Evolutionary conservation across 2,797 vertebrate genomes (phyloP), one percentile per base, ranked within the genome.

Genomic region (Capromys pilorides): DNA sequence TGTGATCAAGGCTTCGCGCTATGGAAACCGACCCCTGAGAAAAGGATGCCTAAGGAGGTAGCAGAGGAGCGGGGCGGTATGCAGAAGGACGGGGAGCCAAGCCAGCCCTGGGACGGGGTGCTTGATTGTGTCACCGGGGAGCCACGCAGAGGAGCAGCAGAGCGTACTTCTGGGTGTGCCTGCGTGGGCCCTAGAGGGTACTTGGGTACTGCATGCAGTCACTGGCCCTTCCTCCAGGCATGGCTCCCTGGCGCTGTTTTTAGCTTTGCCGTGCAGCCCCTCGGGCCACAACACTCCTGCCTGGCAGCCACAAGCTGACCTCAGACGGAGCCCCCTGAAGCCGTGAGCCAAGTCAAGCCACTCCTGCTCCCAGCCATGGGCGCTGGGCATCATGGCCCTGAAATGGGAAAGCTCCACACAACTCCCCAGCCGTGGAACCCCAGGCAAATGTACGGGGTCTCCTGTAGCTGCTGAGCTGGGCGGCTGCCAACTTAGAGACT

Each of bases 1-100:
- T 3, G 0, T 0, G 6, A 39, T 59, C 45, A 14, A 21, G 33
- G 21, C n/a, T 36, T 62, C 73, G 45, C 51, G 19, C 75, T 24
- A 9, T 1, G 28, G 61, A 82, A 78, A 26, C 54, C 4, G 6
- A 8, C 57, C 31, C 66, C n/a, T 36, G 9, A 61, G 64, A n/a
- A 26, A n/a, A 57, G 21, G 6, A 24, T 31, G 22, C 28, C 80
- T 12, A 22, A n/a, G 31, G 82, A 69, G 51, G 62, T 6, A 5
- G 12, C 0, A 78, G 75, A 36, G 22, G 5, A 2, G 0, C 26
- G 24, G 31, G 49, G 33, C 1, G 12, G 16, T 36, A 9, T 31
- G 59, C 75, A 14, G 28, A 62, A 67, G 69, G n/a, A 3, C 33
- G 24, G 0, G 10, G 6, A 39, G 26, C 28, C 8, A 16, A 69